Percentiles rank a stretch among this genome's conserved stretches.
phyloP scores from a whole-genome alignment of 1,140 invertebrate genomes.

The Olivierus martensii region DNA sequence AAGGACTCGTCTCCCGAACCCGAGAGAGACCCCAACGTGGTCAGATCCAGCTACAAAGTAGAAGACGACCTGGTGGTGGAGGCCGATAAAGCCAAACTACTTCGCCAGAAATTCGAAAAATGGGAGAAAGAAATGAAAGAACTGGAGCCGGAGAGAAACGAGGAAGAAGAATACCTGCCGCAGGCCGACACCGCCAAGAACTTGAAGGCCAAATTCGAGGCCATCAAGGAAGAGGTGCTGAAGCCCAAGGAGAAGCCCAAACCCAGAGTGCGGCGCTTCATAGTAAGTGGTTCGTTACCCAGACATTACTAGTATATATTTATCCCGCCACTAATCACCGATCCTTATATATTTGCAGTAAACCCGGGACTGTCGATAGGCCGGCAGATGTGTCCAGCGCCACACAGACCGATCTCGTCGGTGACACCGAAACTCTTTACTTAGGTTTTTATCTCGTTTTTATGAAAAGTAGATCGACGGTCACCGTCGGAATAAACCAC shows the following conservation, averaged over 20 bases:
- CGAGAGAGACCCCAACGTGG: slow-evolving; percentile 22
- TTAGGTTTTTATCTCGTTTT: too few relatives aligned
- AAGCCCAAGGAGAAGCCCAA: slow-evolving; percentile 39
- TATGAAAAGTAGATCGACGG: too few relatives aligned
- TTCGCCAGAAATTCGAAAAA: slow-evolving; percentile 80
- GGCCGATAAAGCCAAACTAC: slow-evolving; percentile 59
- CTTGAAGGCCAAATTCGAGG: slow-evolving; percentile 69
- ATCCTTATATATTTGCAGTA: too few relatives aligned
- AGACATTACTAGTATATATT: too few relatives aligned
- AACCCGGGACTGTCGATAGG: too few relatives aligned
- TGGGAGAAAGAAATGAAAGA: slow-evolving; percentile 51
- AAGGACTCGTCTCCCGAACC: slow-evolving; percentile 22
- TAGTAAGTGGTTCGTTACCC: slow-evolving; percentile 45
- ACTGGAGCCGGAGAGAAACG: slow-evolving; percentile 30
- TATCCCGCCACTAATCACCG: too few relatives aligned
- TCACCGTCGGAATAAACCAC: too few relatives aligned
- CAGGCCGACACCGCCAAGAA: slow-evolving; percentile 60
- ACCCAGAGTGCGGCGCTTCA: slow-evolving; percentile 68
- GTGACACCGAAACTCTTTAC: too few relatives aligned
- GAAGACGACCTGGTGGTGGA: slow-evolving; percentile 40
- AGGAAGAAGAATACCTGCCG: slow-evolving; percentile 27
- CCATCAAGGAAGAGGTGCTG: slow-evolving; percentile 41
- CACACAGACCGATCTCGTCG: too few relatives aligned
- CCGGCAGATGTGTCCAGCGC: too few relatives aligned
- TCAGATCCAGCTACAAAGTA: slow-evolving; percentile 34